Evolutionary conservation across 2,888 invertebrate species (phyloP).

Genomic region (Unio pictorum): DNA sequence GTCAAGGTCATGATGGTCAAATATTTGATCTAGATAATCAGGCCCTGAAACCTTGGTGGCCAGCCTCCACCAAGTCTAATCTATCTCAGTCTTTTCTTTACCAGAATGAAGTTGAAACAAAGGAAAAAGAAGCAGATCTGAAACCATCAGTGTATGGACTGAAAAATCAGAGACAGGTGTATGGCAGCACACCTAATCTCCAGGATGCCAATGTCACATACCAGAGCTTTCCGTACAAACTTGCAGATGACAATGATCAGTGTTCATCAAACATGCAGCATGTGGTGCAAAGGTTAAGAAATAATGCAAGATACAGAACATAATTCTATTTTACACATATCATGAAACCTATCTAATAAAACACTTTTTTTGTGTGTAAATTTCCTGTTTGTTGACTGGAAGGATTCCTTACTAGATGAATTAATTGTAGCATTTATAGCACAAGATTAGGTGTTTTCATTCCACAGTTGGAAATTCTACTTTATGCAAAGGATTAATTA

Average conservation of each 20-base stretch:
- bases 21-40: conserved; percentile 10
- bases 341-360: no score
- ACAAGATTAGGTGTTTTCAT: no score
- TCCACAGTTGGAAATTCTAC: no score
- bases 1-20: conserved; percentile 17
- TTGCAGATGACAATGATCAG: conserved; percentile 4
- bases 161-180: conserved; percentile 40
- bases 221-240: conserved; percentile 32
- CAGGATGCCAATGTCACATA: conserved; percentile 14
- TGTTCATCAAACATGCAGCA: conserved; percentile 1
- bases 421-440: no score
- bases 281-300: not conserved
- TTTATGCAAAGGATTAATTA: no score
- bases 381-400: no score
- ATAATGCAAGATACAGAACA: not conserved
- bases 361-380: no score
- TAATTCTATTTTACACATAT: not conserved
- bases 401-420: no score
- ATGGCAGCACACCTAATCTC: conserved; percentile 42
- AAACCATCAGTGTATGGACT: conserved; percentile 49
- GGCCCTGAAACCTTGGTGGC: conserved; percentile 25
- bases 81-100: conserved; percentile 5
- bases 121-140: conserved; percentile 17
- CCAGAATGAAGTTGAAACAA: conserved; percentile 12
- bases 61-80: conserved; percentile 17